phyloP scores from a whole-genome alignment of 53 echinoderm and acorn worm species.

The Crossaster papposus region DNA sequence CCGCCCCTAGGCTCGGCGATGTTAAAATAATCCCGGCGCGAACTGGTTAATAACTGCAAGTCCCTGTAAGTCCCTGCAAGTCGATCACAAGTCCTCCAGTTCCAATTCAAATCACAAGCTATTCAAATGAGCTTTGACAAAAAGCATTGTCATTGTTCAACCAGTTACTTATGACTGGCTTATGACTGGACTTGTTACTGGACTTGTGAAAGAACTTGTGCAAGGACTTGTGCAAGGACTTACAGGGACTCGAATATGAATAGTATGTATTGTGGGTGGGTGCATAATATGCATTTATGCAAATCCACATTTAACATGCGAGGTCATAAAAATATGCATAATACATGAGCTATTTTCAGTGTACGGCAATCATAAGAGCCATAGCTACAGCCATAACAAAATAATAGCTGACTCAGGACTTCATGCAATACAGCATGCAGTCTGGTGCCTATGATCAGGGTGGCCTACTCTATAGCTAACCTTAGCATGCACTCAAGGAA shows the following conservation, averaged over 20 bases:
- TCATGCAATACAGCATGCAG: not conserved
- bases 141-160: too few species aligned
- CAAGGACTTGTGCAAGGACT: too few species aligned
- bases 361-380: not conserved
- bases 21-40: too few species aligned
- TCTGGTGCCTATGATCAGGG: not conserved
- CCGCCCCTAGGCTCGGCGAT: too few species aligned
- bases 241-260: not conserved
- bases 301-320: not conserved
- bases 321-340: not conserved
- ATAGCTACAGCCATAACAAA: not conserved
- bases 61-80: too few species aligned
- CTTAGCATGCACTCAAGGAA: not conserved
- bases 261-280: not conserved
- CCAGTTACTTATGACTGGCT: too few species aligned
- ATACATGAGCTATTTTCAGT: not conserved
- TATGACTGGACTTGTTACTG: too few species aligned
- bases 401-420: not conserved
- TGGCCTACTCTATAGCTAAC: not conserved
- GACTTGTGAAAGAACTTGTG: too few species aligned
- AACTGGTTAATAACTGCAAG: too few species aligned
- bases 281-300: not conserved
- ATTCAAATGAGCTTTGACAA: too few species aligned
- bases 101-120: too few species aligned
- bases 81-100: too few species aligned